Conservation (phyloP, 2,888 invertebrate genomes). For the Watsonalla binaria region DNA sequence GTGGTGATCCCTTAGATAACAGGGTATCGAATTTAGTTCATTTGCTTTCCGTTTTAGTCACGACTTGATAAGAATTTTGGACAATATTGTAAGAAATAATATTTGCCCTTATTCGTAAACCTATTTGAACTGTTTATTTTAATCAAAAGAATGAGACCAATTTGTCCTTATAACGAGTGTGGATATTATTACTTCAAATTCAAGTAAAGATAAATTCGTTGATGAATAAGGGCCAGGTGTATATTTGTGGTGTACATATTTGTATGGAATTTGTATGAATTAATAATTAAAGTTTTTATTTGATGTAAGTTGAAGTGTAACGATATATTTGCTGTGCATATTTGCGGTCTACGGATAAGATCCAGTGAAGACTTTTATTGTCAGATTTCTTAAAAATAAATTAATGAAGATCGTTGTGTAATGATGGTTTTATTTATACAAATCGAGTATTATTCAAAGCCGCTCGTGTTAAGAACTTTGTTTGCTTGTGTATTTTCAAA, state of each 20-base stretch:
- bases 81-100: conserved; percentile 53
- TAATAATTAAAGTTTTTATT: conserved; percentile 45
- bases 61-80: conserved; percentile 49
- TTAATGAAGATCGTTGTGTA: conserved; percentile 70
- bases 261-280: conserved; percentile 32
- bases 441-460: background rate
- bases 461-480: background rate
- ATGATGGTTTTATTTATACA: conserved; percentile 36
- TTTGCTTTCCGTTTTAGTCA: conserved; percentile 36
- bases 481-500: background rate
- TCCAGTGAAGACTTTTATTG: conserved; percentile 74
- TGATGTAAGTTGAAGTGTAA: conserved; percentile 36
- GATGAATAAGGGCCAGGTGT: conserved; percentile 57
- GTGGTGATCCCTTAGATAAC: conserved; percentile 39
- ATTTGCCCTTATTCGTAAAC: conserved; percentile 44
- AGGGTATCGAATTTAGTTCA: conserved; percentile 49
- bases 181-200: background rate
- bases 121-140: conserved; percentile 9
- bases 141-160: conserved; percentile 4
- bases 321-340: conserved; percentile 69
- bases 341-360: conserved; percentile 74
- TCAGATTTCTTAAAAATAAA: conserved; percentile 70
- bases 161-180: background rate
- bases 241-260: conserved; percentile 53
- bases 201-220: conserved; percentile 21